These are phyloP conservation scores for Sesia apiformis DNA, from an alignment of 2,888 invertebrate genomes.

Conservation along the genomic window DNA sequence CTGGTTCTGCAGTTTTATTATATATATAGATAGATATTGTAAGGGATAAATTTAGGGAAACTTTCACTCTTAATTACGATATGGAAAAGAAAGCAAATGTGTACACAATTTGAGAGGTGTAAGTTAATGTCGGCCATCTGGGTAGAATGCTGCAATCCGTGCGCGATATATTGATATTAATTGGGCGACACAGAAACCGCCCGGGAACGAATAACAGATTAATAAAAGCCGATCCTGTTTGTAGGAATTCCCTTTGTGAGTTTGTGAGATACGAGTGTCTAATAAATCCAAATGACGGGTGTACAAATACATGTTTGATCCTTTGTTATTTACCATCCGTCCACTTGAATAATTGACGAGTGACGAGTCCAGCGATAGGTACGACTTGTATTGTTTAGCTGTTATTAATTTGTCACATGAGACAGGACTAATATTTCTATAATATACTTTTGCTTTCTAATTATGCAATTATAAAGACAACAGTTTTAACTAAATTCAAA, in stretches of 20 bases:
- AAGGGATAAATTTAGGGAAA: too few relatives aligned
- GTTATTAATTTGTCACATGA: not conserved
- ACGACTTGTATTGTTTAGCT: not conserved
- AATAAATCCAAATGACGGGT: constrained; percentile 35
- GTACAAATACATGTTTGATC: constrained; percentile 7
- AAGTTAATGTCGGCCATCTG: not conserved
- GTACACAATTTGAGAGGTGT: too few relatives aligned
- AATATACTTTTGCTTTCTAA: not conserved
- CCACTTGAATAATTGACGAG: not conserved
- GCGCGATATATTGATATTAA: constrained; percentile 53
- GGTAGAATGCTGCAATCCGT: constrained; percentile 16
- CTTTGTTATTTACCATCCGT: not conserved
- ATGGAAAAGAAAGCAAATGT: too few relatives aligned
- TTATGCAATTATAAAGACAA: too few relatives aligned
- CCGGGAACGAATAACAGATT: constrained; percentile 45
- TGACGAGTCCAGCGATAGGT: not conserved
- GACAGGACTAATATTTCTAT: not conserved
- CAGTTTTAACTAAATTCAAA: too few relatives aligned
- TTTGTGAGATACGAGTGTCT: constrained; percentile 30
- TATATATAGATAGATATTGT: too few relatives aligned
- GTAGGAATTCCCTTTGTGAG: constrained; percentile 50
- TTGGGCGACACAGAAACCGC: constrained; percentile 40
- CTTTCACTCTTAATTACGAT: too few relatives aligned
- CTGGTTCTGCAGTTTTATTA: too few relatives aligned
- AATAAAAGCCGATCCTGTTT: constrained; percentile 41